These are phyloP conservation scores for Suillia variegata DNA, from an alignment of 2,888 invertebrate genomes.

Conservation along the genomic window DNA sequence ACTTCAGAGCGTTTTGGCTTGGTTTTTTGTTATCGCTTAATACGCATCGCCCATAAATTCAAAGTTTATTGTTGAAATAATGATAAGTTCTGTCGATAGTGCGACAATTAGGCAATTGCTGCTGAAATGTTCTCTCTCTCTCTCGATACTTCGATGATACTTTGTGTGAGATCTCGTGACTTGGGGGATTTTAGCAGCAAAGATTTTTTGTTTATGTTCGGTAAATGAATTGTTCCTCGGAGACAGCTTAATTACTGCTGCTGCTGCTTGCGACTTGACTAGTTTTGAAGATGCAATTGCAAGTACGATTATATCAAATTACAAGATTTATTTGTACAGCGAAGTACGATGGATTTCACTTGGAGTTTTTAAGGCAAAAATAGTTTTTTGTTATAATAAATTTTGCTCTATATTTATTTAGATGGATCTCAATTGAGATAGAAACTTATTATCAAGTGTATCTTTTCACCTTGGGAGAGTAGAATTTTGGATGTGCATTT, in stretches of 20 bases:
- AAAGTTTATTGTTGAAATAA: slow-evolving; percentile 25
- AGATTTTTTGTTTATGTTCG: neutral
- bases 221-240: neutral
- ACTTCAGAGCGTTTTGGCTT: neutral
- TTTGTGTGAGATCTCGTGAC: neutral
- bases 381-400: too few relatives aligned
- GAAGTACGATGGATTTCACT: too few relatives aligned
- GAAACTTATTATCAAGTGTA: too few relatives aligned
- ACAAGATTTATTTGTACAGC: too few relatives aligned
- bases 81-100: slow-evolving; percentile 23
- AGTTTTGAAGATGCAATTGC: too few relatives aligned
- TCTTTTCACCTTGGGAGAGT: too few relatives aligned
- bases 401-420: too few relatives aligned
- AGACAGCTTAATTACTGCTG: neutral
- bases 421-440: too few relatives aligned
- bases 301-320: too few relatives aligned
- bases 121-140: neutral
- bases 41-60: slow-evolving; percentile 25
- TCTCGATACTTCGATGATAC: neutral
- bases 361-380: too few relatives aligned
- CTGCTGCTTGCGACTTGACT: too few relatives aligned
- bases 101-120: neutral
- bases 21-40: slow-evolving; percentile 18
- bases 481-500: too few relatives aligned
- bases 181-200: neutral